A percentile compares a stretch with the other conserved stretches of the same genome.
phyloP scores from a whole-genome alignment of 2,888 invertebrate genomes.

The Parelbella ahira region DNA sequence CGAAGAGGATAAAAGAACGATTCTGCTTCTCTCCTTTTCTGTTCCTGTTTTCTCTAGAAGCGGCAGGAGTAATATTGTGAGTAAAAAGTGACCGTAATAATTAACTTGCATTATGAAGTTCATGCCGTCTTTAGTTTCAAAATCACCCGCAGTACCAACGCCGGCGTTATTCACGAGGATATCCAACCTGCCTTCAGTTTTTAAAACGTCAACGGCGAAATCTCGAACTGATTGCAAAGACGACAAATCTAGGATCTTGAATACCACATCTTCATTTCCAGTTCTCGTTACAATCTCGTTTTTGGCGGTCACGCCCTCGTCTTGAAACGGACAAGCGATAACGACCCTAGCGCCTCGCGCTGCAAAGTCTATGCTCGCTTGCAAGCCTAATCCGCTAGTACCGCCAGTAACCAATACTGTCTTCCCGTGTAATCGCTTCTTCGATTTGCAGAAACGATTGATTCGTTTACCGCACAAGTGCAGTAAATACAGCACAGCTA shows the following conservation, averaged over 20 bases:
- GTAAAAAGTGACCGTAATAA: conserved; percentile 93
- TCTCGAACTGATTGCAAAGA: conserved; percentile 83
- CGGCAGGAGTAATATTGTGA: conserved; percentile 92
- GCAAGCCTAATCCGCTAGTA: conserved; percentile 54
- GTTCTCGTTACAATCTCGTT: conserved; percentile 82
- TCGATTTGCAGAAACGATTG: conserved; percentile 39
- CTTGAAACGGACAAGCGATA: conserved; percentile 51
- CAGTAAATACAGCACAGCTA: conserved; percentile 4
- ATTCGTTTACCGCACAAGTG: conserved; percentile 32
- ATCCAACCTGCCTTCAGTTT: conserved; percentile 79
- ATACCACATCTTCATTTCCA: conserved; percentile 82
- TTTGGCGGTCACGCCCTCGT: conserved; percentile 50
- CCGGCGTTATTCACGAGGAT: conserved; percentile 94
- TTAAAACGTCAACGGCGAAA: conserved; percentile 30
- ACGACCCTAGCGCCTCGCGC: conserved; percentile 52
- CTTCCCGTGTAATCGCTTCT: conserved; percentile 40
- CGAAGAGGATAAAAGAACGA: conserved; percentile 87
- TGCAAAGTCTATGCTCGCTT: conserved; percentile 53
- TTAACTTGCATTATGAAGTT: conserved; percentile 94
- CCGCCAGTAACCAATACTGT: conserved; percentile 55
- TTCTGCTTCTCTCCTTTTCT: conserved; percentile 82
- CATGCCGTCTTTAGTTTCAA: conserved; percentile 86
- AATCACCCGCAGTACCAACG: conserved; percentile 79
- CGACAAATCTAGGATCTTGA: conserved; percentile 85
- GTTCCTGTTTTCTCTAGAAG: conserved; percentile 80